Base-by-base conservation (phyloP, 1,140 invertebrate genomes). In the Nomia melanderi region DNA sequence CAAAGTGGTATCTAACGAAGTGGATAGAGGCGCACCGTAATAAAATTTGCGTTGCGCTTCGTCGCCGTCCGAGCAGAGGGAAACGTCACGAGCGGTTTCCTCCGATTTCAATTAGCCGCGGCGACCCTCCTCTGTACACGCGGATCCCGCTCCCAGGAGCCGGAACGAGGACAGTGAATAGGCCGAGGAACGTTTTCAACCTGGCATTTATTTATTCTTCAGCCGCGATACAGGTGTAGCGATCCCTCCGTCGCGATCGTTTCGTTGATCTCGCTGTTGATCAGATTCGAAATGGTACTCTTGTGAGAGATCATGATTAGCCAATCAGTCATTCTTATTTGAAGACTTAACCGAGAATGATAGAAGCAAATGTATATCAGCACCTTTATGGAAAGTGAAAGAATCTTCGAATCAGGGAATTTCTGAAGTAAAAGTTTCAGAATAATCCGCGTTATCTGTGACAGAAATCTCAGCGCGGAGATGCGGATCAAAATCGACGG, bases 1-100 rank as follows among this genome's bases (percentile, higher is more conserved):
- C 86, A 88, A 88, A 88, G 85, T 88, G 87, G 83, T 80, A 88
- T 84, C 83, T 88, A 88, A 88, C 87, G 86, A 88, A 88, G 87
- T 88, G 87, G 87, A 88, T 85, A 84, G 78, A 85, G 78, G 81
- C 74, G 77, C 69, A 74, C 66, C 60, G 86, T 88, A 88, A 88
- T 88, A 88, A 88, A 86, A 88, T 86, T 88, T 88, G 81, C 57
- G 77, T 87, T 84, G 74, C 79, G 81, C 78, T 80, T 69, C 77
- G 77, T 73, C 74, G 79, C 72, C 77, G 66, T n/a, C 79, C 69
- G 69, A 78, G 81, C 65, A 70, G 44, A 53, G 80, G 74, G 56
- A 87, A 87, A 86, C 83, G 76, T 75, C 77, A 87, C 78, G 64
- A 86, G 81, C 79, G 85, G 81, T 84, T 87, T 87, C 78, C 85